phyloP scores from a whole-genome alignment of 2,113 vertebrate genomes.

The Sterna hirundo region DNA sequence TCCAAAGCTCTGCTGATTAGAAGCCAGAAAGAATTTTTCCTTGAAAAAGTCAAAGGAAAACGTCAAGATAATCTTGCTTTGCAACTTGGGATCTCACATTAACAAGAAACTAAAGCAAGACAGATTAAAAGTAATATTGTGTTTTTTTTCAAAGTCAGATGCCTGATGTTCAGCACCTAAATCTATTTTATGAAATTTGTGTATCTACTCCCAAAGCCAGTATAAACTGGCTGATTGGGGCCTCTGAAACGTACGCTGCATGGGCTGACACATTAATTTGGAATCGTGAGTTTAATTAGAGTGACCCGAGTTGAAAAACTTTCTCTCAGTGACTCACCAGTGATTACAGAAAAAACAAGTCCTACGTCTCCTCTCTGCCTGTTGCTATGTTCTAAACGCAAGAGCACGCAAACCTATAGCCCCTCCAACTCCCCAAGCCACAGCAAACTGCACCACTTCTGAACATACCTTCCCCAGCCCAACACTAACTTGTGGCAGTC shows the following conservation, averaged over 20 bases:
- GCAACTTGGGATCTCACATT: background rate
- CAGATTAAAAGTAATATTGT: background rate
- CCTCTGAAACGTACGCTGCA: background rate
- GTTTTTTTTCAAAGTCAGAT: background rate
- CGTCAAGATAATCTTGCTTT: background rate
- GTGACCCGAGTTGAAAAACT: background rate
- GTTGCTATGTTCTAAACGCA: background rate
- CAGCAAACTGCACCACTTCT: background rate
- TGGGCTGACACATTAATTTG: background rate
- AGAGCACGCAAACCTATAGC: background rate
- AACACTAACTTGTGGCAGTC: background rate
- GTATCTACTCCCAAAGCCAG: background rate
- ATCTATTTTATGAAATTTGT: background rate
- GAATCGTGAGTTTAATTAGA: background rate
- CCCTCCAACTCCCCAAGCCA: background rate
- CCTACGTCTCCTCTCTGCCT: background rate
- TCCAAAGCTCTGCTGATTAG: constrained; percentile 11
- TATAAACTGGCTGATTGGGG: background rate
- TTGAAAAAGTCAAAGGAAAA: constrained; percentile 23
- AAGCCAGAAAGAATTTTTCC: constrained; percentile 15
- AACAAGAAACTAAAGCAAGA: background rate
- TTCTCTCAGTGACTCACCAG: background rate
- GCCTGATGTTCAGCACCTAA: background rate
- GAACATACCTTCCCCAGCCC: background rate
- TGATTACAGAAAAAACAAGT: background rate